phyloP scores from a whole-genome alignment of 30 jellyfish, hydroid and myxozoan species.

The Aurelia aurita complex sp. Pacific region DNA sequence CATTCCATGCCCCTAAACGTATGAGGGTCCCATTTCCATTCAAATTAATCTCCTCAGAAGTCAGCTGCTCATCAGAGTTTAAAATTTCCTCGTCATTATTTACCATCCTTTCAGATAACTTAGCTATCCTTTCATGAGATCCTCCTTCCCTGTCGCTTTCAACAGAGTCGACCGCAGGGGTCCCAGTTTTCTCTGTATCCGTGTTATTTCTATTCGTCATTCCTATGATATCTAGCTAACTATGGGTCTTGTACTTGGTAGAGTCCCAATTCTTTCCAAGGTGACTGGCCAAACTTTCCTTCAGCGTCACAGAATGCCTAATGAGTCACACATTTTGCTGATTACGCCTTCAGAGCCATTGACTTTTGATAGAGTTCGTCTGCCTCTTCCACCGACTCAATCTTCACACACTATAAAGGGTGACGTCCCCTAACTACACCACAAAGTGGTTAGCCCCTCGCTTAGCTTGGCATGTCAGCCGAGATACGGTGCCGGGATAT shows the following conservation, averaged over 20 bases:
- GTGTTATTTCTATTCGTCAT: not conserved
- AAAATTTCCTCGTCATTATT: not conserved
- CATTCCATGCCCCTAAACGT: constrained; percentile 45
- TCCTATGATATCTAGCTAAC: not conserved
- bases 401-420: constrained; percentile 3
- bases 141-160: constrained; percentile 8
- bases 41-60: constrained; percentile 10
- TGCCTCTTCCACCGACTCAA: not conserved
- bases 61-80: constrained; percentile 6
- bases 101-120: constrained; percentile 3
- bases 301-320: not conserved
- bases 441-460: not conserved
- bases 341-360: constrained; percentile 3
- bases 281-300: too few species aligned
- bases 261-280: not conserved
- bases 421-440: constrained; percentile 4
- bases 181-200: not conserved
- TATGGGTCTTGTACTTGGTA: not conserved
- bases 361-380: not conserved
- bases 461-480: too few species aligned
- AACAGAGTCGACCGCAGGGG: not conserved
- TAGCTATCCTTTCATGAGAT: not conserved
- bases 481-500: too few species aligned
- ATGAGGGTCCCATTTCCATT: constrained; percentile 2
- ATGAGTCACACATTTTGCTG: not conserved